These are phyloP conservation scores for Linurgus olivaceus DNA, from an alignment of 2,797 vertebrate genomes.

Conservation along the genomic window DNA sequence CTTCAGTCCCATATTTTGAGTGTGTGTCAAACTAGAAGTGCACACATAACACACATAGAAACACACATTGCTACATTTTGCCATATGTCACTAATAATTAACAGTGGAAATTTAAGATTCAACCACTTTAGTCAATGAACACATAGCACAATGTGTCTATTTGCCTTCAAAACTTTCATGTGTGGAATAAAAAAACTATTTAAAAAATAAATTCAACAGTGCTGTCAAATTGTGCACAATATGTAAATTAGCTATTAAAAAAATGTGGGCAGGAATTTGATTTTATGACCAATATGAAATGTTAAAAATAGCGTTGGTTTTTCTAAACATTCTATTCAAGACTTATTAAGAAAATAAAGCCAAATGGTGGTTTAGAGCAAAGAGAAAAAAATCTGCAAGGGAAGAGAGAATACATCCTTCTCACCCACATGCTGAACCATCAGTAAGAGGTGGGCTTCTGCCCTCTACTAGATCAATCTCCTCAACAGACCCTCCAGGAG, in stretches of 20 bases:
- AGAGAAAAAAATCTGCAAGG: background rate
- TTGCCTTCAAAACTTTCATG: background rate
- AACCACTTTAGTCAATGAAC: background rate
- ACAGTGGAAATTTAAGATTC: background rate
- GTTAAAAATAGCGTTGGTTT: background rate
- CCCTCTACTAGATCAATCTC: background rate
- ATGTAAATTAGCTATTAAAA: background rate
- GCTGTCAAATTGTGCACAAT: background rate
- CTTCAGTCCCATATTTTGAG: background rate
- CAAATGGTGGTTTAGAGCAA: background rate
- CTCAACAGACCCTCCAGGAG: background rate
- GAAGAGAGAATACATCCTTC: background rate
- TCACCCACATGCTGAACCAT: background rate
- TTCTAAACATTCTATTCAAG: background rate
- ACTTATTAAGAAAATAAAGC: background rate
- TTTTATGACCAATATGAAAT: background rate
- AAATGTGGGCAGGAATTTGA: background rate
- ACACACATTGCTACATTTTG: background rate
- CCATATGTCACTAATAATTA: background rate
- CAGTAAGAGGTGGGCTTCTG: background rate
- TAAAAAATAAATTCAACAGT: background rate
- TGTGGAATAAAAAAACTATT: background rate
- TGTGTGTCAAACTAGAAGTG: background rate
- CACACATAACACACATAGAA: rapidly evolving
- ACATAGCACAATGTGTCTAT: background rate